These are phyloP conservation scores for Oscarella lobularis DNA, from an alignment of 37 sponge, comb jelly and placozoan species.

Conservation along the genomic window DNA sequence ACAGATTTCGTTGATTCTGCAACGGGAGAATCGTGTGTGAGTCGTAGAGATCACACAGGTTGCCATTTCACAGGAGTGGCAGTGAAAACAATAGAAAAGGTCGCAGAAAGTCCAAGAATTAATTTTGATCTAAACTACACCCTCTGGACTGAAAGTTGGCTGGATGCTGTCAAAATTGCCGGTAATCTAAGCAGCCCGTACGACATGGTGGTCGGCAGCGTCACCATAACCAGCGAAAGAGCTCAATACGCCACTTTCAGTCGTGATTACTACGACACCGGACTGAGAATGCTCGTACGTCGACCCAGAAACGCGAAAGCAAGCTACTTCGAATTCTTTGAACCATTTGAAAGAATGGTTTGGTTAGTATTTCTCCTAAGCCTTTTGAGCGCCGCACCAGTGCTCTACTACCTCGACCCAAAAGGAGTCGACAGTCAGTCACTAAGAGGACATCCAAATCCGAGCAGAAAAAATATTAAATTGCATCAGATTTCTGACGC, in stretches of 20 bases:
- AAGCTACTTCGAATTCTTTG: background rate
- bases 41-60: background rate
- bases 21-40: background rate
- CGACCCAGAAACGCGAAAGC: background rate
- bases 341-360: background rate
- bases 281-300: background rate
- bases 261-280: background rate
- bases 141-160: background rate
- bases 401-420: background rate
- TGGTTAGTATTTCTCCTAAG: background rate
- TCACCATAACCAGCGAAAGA: background rate
- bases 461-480: background rate
- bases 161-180: background rate
- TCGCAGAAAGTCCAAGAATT: background rate
- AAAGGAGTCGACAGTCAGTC: background rate
- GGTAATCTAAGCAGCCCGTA: background rate
- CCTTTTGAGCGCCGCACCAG: background rate
- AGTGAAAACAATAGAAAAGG: background rate
- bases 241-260: background rate
- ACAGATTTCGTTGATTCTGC: background rate
- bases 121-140: background rate
- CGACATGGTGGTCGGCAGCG: background rate
- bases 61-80: background rate
- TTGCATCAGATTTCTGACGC: background rate
- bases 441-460: background rate